Percentiles rank a stretch among this genome's conserved stretches.
Conservation (phyloP, 30 jellyfish, hydroid and myxozoan genomes). For the Hydractinia symbiolongicarpus region DNA sequence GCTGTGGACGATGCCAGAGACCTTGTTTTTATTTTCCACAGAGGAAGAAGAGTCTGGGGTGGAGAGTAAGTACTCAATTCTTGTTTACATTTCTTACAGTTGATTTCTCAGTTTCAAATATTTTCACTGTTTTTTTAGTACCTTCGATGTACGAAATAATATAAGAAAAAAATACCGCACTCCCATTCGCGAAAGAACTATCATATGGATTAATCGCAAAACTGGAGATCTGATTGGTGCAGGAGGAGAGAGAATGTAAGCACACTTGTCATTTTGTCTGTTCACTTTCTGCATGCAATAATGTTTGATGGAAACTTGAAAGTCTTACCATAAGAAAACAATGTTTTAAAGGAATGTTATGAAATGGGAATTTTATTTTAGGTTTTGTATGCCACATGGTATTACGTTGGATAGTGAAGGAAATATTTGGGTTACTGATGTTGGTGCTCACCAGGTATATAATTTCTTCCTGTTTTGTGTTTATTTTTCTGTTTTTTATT, state of each 20-base stretch:
- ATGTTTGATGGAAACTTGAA: neutral
- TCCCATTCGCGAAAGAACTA: constrained; percentile 61
- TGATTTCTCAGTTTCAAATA: neutral
- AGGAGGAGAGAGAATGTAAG: constrained; percentile 77
- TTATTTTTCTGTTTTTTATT: no score
- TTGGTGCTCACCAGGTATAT: constrained; percentile 94
- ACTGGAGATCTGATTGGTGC: constrained; percentile 61
- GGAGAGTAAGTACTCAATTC: constrained; percentile 31
- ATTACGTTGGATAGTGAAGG: constrained; percentile 74
- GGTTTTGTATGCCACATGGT: constrained; percentile 97
- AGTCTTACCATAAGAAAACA: neutral
- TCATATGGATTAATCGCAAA: constrained; percentile 57
- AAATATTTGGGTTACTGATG: constrained; percentile 94
- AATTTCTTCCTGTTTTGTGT: neutral
- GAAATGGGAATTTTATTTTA: neutral
- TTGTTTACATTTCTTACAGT: neutral
- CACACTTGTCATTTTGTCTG: neutral
- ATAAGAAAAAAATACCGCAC: constrained; percentile 35
- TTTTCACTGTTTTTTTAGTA: constrained; percentile 32
- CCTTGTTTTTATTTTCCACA: constrained; percentile 78
- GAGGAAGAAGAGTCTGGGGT: constrained; percentile 86
- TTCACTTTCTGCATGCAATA: neutral
- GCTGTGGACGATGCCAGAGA: constrained; percentile 62
- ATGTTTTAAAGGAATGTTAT: no score
- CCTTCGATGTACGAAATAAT: constrained; percentile 59